Base-by-base conservation (phyloP, 2,113 vertebrate species). In the Misgurnus mizolepis region DNA sequence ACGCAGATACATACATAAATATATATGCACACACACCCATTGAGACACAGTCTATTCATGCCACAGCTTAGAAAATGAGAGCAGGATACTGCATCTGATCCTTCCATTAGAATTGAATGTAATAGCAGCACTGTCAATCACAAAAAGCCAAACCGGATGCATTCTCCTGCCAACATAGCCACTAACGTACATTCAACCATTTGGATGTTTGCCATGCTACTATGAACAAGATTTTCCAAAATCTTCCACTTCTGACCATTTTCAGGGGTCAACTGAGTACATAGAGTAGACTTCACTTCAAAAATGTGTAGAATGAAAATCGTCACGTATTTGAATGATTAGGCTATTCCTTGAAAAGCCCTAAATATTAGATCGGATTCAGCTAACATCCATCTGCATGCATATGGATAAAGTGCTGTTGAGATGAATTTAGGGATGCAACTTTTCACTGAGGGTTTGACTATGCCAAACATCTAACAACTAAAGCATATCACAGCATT, bases 81-180 rank as follows among this genome's bases (percentile, higher is more conserved):
- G 80, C 47, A 78, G 61, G 17, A 56, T 34, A 72, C 68, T 15
- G 18, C 22, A 75, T 79, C 70, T 53, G 67, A 75, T 81, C 70
- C 65, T 69, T 76, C 70, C 67, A 75, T 76, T 79, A 80, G 41
- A 50, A 41, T 43, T 67, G 47, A 68, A 27, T n/a, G 14, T 71
- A 81, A 80, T 72, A 85, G 53, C 61, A 85, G 72, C 18, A 50
- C 72, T 80, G 77, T 85, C 77, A 80, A 34, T 80, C 80, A 79
- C n/a, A 73, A 4, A 27, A 49, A 66, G 45, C 17, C 15, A 7
- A 79, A 60, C 34, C 67, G 27, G 15, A 75, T 53, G 15, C 78
- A 76, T 64, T 14, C 7, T 15, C 39, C 10, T 53, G 58, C 58
- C 72, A 61, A 34, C 73, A 43, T 45, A 76, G 61, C 22, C 45